These are phyloP conservation scores for Oncorhynchus masou DNA, from an alignment of 2,113 vertebrate genomes.

Conservation along the genomic window DNA sequence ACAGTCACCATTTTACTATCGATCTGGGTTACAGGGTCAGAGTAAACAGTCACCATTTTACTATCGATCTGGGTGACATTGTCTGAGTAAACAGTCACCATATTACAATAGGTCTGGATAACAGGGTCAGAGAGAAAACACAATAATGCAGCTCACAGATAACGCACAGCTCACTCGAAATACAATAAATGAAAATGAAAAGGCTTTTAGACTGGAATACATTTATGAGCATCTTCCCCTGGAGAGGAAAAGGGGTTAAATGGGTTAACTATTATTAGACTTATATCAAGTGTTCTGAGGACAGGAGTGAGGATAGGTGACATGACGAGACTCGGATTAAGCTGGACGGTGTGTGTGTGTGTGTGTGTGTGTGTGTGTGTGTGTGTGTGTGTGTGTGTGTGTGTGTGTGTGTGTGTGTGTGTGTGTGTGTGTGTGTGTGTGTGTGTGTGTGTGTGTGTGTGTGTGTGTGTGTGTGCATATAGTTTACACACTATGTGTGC, in stretches of 20 bases:
- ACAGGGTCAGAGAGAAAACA: constrained; percentile 11
- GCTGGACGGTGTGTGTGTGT: constrained; percentile 3
- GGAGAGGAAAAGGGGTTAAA: constrained; percentile 6
- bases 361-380: constrained; percentile 8
- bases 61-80: no score
- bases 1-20: no score
- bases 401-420: neutral
- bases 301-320: neutral
- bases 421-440: neutral
- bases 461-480: neutral
- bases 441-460: neutral
- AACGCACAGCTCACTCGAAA: constrained; percentile 1
- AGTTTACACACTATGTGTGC: neutral
- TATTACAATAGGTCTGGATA: constrained; percentile 1
- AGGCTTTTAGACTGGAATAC: constrained; percentile 2
- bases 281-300: constrained; percentile 7
- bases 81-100: neutral
- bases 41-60: neutral
- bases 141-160: neutral
- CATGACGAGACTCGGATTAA: neutral
- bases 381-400: neutral
- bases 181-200: constrained; percentile 9
- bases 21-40: no score
- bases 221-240: neutral
- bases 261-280: constrained; percentile 11